Conservation (phyloP, 2,888 invertebrate species). For the Leucozona laternaria region DNA sequence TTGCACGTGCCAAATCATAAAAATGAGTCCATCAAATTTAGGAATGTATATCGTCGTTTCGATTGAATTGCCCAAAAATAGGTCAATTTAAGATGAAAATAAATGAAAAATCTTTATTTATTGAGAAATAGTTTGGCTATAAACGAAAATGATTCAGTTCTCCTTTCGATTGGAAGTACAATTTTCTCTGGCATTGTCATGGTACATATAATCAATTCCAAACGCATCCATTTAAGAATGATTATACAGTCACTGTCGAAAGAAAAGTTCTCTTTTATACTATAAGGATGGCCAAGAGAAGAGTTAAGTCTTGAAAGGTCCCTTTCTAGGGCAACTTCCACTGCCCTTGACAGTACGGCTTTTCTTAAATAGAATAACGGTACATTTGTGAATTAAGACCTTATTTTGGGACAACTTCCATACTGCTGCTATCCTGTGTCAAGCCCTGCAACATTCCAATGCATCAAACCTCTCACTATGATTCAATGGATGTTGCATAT, state of each 20-base stretch:
- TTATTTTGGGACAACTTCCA: too few relatives aligned
- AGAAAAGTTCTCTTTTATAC: neutral
- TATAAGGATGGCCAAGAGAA: too few relatives aligned
- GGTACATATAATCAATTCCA: slow-evolving; percentile 8
- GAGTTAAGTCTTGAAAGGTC: too few relatives aligned
- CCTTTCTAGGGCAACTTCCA: too few relatives aligned
- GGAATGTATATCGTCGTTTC: slow-evolving; percentile 7
- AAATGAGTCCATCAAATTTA: slow-evolving; percentile 3
- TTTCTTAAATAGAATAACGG: too few relatives aligned
- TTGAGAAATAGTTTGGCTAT: neutral
- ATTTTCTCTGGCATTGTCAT: neutral
- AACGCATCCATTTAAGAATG: slow-evolving; percentile 46
- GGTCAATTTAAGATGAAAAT: slow-evolving; percentile 18
- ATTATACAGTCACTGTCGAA: slow-evolving; percentile 8
- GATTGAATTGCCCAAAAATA: slow-evolving; percentile 35
- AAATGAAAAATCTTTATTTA: slow-evolving; percentile 29
- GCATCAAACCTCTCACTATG: too few relatives aligned
- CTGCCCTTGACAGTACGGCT: too few relatives aligned
- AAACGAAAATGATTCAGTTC: slow-evolving; percentile 18
- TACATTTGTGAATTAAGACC: too few relatives aligned
- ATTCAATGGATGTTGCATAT: too few relatives aligned
- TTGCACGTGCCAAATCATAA: slow-evolving; percentile 34
- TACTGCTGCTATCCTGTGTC: too few relatives aligned
- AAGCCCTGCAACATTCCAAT: too few relatives aligned
- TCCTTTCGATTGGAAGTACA: neutral